Percentiles rank a stretch among this genome's conserved stretches.
These are phyloP conservation scores for Ochlodes sylvanus DNA, from an alignment of 2,888 invertebrate genomes.

Conservation along the genomic window DNA sequence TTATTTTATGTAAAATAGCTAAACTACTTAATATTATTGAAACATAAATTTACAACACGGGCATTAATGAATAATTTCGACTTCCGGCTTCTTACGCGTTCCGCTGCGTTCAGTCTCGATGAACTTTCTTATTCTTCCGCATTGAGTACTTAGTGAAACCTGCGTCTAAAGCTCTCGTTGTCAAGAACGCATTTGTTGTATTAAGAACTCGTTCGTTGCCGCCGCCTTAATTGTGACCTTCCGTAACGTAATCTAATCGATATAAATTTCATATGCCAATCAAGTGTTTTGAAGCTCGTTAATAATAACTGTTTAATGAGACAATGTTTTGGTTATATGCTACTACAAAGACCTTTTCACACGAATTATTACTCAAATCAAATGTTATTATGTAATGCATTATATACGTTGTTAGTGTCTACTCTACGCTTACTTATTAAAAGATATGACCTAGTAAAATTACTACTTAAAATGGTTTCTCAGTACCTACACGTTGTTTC, in stretches of 20 bases:
- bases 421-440: no score
- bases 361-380: no score
- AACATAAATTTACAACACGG: not conserved
- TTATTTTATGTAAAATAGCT: no score
- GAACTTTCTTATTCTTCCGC: not conserved
- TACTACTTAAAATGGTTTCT: no score
- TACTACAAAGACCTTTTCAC: no score
- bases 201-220: constrained; percentile 48
- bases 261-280: constrained; percentile 37
- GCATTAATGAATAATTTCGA: no score
- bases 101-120: not conserved
- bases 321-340: constrained; percentile 5
- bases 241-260: constrained; percentile 38
- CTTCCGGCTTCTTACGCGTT: not conserved
- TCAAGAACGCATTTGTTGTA: constrained; percentile 57
- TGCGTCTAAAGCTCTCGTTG: constrained; percentile 52
- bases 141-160: not conserved
- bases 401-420: no score
- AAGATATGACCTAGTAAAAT: no score
- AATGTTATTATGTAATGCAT: no score
- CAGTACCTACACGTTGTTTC: no score
- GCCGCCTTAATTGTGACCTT: constrained; percentile 47
- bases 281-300: constrained; percentile 27
- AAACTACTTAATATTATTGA: no score
- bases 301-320: constrained; percentile 7